These are phyloP conservation scores for Odocoileus virginianus DNA, from an alignment of 2,113 vertebrate genomes.

Conservation along the genomic window DNA sequence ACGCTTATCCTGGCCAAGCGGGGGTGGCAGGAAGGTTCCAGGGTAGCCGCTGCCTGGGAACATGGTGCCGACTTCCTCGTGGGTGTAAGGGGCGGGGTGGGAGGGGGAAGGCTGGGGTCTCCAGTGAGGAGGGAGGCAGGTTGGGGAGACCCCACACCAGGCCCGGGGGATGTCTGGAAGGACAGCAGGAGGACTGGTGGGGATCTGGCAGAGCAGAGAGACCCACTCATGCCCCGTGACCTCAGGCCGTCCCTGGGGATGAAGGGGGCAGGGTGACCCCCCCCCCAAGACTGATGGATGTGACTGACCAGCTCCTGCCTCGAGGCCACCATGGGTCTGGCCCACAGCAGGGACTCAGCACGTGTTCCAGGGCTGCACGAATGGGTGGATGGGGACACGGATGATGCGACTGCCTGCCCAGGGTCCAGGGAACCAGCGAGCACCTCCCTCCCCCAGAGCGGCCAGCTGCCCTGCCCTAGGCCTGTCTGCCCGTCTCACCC, in stretches of 20 bases:
- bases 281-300: background rate
- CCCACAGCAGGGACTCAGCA: background rate
- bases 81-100: rapidly evolving
- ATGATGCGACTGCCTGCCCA: rapidly evolving
- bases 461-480: too few relatives aligned
- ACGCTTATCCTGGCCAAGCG: background rate
- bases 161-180: rapidly evolving
- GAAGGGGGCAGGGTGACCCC: background rate
- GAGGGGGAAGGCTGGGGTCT: rapidly evolving
- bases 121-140: background rate
- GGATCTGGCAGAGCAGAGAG: background rate
- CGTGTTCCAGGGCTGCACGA: rapidly evolving
- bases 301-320: background rate
- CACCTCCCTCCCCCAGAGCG: too few relatives aligned
- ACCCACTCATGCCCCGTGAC: rapidly evolving
- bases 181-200: background rate
- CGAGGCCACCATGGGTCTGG: background rate
- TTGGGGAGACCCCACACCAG: background rate
- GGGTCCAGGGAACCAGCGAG: background rate
- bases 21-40: background rate
- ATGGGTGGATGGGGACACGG: rapidly evolving
- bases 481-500: background rate
- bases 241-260: background rate
- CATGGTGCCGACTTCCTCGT: rapidly evolving
- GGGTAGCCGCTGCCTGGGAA: background rate